Evolutionary conservation across 2,888 invertebrate genomes (phyloP).

Genomic region (Coelopa pilipes): DNA sequence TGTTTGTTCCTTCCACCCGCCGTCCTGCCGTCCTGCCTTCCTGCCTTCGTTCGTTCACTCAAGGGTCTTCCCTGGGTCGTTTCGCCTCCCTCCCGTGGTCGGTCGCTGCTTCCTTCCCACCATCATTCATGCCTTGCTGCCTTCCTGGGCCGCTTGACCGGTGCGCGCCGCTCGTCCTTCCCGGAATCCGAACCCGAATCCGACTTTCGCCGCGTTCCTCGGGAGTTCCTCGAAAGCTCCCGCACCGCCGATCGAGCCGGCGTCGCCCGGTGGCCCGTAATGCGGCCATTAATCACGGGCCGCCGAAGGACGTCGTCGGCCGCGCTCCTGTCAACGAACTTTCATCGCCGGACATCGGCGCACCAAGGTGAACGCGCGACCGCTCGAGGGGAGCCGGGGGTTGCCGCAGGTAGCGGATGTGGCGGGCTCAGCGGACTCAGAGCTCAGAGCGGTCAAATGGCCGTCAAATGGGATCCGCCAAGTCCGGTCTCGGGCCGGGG

Average conservation of each 20-base stretch:
- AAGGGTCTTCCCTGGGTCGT: neutral
- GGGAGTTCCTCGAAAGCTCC: neutral
- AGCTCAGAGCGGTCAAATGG: no score
- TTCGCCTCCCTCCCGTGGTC: neutral
- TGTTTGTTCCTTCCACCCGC: neutral
- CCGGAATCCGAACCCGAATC: constrained; percentile 2
- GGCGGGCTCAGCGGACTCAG: no score
- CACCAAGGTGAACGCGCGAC: constrained; percentile 14
- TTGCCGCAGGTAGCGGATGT: no score
- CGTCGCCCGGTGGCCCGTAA: neutral
- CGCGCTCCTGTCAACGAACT: constrained; percentile 13
- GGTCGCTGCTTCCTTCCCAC: no score
- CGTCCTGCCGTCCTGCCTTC: neutral
- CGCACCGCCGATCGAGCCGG: neutral
- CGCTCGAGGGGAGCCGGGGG: neutral
- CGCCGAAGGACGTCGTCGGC: constrained; percentile 6
- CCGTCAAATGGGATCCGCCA: no score
- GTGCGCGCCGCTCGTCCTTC: neutral
- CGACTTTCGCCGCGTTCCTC: neutral
- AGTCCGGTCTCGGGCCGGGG: no score
- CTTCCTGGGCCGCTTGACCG: no score
- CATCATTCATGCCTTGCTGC: no score
- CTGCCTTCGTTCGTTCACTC: neutral
- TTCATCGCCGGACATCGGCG: neutral
- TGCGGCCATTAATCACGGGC: constrained; percentile 15